Conservation (phyloP, 92 coral and sea anemone genomes). For the Parazoanthus swiftii region DNA sequence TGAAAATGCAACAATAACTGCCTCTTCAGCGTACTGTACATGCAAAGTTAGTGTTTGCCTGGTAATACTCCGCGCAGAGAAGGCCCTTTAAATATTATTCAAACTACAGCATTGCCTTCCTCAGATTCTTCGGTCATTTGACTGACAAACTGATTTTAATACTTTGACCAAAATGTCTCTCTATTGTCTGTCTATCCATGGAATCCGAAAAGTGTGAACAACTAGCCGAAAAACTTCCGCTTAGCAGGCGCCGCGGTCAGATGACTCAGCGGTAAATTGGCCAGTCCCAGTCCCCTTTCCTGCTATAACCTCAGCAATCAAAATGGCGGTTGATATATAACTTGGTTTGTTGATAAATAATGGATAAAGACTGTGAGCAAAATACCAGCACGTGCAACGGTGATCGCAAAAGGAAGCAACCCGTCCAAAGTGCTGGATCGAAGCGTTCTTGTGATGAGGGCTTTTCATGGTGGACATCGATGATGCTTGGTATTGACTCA, state of each 20-base stretch:
- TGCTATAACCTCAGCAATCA: neutral
- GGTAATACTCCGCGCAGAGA: no score
- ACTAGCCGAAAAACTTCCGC: no score
- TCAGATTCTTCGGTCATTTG: no score
- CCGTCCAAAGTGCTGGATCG: slow-evolving; percentile 33
- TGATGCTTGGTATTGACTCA: slow-evolving; percentile 66
- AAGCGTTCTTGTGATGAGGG: slow-evolving; percentile 75
- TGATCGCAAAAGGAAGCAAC: slow-evolving; percentile 71
- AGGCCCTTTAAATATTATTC: no score
- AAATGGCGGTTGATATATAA: slow-evolving; percentile 39
- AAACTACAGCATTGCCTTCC: no score
- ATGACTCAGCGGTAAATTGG: slow-evolving; percentile 2
- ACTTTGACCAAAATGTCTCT: no score
- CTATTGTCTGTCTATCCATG: no score
- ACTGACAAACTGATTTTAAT: no score
- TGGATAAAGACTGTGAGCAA: slow-evolving; percentile 36
- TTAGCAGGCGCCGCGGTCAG: neutral
- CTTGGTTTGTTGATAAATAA: slow-evolving; percentile 36
- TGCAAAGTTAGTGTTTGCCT: no score
- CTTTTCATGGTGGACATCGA: slow-evolving; percentile 87
- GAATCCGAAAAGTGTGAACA: no score
- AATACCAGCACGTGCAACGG: neutral
- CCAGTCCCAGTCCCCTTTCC: slow-evolving; percentile 3
- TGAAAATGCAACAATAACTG: no score
- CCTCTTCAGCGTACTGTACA: no score